Base-by-base conservation (phyloP, 2,113 vertebrate genomes). In the Beaufortia kweichowensis region DNA sequence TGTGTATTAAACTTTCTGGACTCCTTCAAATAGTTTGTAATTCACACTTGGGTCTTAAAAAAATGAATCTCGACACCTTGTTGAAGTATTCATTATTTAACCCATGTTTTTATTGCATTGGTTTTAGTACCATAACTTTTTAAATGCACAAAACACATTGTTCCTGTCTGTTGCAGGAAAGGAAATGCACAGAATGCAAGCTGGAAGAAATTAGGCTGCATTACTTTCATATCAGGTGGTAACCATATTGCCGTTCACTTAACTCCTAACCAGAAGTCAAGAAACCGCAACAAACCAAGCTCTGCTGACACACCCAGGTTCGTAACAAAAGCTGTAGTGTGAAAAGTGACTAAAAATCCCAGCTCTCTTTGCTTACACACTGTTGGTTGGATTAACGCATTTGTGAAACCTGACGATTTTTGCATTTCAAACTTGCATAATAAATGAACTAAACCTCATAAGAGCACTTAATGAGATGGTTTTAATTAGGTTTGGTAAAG, bases 71-170 rank as follows among this genome's bases (percentile, higher is more conserved):
- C 28, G 17, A 28, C 15, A 48, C 41, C 17, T 66, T 66, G 14
- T 66, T 48, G n/a, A n/a, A n/a, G n/a, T n/a, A n/a, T n/a, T n/a
- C n/a, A n/a, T n/a, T n/a, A n/a, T 70, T 70, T 70, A 33, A 55
- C 50, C 39, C 50, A 24, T 59, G 68, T 24, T 15, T 59, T 59
- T 41, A 14, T 71, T 53, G n/a, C 31, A 19, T 59, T 43, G 33
- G 9, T 59, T 56, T 70, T 56, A n/a, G n/a, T n/a, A 28, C 8
- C 23, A 71, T 19, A 31, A 59, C 69, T 26, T n/a, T n/a, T n/a
- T 5, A 24, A n/a, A 56, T 24, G 29, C 48, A 55, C 26, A 69
- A n/a, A 43, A 65, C 39, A 29, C 19, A 12, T 33, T 53, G 43
- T n/a, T 15, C 15, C 4, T 17, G 12, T 17, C 15, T 46, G 43